phyloP scores from a whole-genome alignment of 2,888 invertebrate species.

The Nemotelus nigrinus region DNA sequence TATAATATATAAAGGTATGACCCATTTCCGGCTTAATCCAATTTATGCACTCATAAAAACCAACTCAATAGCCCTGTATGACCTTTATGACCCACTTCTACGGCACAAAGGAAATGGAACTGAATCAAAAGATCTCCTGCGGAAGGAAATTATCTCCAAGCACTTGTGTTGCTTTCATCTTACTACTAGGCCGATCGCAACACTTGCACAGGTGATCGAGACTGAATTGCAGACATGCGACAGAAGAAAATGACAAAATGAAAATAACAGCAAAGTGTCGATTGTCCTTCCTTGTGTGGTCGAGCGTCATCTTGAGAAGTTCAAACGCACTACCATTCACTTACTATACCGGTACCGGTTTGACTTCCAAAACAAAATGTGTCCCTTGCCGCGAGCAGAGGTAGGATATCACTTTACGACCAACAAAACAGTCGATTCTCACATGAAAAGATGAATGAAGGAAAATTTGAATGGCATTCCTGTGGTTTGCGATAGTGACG shows the following conservation, averaged over 20 bases:
- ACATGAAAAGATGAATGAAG: conserved; percentile 6
- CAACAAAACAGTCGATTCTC: conserved; percentile 10
- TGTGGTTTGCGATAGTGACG: conserved; percentile 34
- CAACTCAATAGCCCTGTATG: neutral
- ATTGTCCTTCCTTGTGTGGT: conserved; percentile 32
- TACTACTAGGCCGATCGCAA: neutral
- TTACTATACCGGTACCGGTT: neutral
- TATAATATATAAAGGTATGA: too few species aligned
- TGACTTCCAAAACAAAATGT: neutral
- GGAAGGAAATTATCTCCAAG: conserved; percentile 25
- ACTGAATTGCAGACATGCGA: neutral
- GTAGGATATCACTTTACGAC: conserved; percentile 18
- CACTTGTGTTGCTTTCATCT: conserved; percentile 4
- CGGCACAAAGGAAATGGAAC: conserved; percentile 15
- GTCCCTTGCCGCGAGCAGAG: neutral
- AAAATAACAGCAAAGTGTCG: neutral
- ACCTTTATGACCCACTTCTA: conserved; percentile 27
- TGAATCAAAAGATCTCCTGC: conserved; percentile 26
- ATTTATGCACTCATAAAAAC: too few species aligned
- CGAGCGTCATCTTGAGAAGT: conserved; percentile 13
- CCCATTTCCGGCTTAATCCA: too few species aligned
- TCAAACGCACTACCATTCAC: neutral
- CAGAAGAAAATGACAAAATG: neutral
- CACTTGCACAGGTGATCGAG: conserved; percentile 16
- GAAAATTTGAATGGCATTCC: conserved; percentile 34